Conservation (phyloP, 1,140 invertebrate species). For the Drosophila ercepeae region DNA sequence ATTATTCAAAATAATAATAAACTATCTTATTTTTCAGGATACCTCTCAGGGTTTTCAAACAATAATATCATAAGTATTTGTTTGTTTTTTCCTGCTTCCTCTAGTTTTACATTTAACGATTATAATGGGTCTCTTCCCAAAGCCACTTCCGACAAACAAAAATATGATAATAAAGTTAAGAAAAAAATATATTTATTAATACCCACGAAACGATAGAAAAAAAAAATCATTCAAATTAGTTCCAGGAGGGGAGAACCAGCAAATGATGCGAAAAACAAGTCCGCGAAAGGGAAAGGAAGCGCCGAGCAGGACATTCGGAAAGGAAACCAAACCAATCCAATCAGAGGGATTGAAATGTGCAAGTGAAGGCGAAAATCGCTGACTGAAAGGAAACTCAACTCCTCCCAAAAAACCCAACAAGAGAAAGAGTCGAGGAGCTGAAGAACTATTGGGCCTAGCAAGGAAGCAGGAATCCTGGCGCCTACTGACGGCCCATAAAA, state of each 20-base stretch:
- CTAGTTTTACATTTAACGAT: slow-evolving; percentile 45
- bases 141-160: slow-evolving; percentile 38
- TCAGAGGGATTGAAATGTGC: slow-evolving; percentile 68
- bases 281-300: slow-evolving; percentile 42
- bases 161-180: slow-evolving; percentile 74
- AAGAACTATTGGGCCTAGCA: slow-evolving; percentile 41
- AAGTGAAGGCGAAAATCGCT: slow-evolving; percentile 73
- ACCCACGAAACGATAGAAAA: slow-evolving; percentile 25
- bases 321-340: slow-evolving; percentile 62
- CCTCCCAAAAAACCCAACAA: not conserved
- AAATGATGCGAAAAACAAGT: slow-evolving; percentile 44
- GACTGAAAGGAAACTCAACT: slow-evolving; percentile 30
- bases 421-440: slow-evolving; percentile 12
- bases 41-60: slow-evolving; percentile 2
- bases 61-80: slow-evolving; percentile 6
- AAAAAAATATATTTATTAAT: slow-evolving; percentile 53
- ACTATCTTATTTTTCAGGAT: too few relatives aligned
- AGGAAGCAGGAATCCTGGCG: slow-evolving; percentile 78
- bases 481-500: slow-evolving; percentile 73
- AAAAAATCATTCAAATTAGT: slow-evolving; percentile 79
- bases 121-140: slow-evolving; percentile 23
- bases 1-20: too few relatives aligned
- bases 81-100: slow-evolving; percentile 17
- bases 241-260: slow-evolving; percentile 43
- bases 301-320: not conserved